Evolutionary conservation across 2,888 invertebrate genomes (phyloP), one percentile per base, ranked within the genome.

Genomic region (Stenurella melanura): DNA sequence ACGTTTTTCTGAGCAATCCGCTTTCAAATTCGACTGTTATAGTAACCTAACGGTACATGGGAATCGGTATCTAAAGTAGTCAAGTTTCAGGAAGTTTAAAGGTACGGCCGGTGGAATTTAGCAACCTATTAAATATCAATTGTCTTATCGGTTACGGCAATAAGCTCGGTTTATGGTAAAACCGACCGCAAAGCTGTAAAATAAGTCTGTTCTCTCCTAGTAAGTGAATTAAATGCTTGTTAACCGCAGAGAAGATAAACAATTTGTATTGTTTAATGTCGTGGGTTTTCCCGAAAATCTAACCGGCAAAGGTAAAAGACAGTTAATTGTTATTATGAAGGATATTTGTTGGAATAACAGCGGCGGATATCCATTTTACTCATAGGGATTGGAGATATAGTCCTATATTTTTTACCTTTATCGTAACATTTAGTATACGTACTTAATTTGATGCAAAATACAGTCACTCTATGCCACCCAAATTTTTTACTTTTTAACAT

Each of bases 251-350:
- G 26, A 60, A n/a, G 60, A 60, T 60, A 60, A 60, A 60, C 60
- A 60, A 60, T 60, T 60, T 60, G 15, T 60, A 11, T 60, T 30
- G 19, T 60, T 60, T n/a, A 60, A 26, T 10, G 21, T 60, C n/a
- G 60, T 7, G 60, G 60, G 60, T 60, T 60, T 60, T 60, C 60
- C 60, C 26, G 7, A 60, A 60, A 60, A 60, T 60, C 30, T 15
- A 21, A 9, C 58, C 15, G 30, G 30, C 9, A 21, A 15, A 19
- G 5, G 21, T 7, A 58, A 21, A 18, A 58, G 15, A 58, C 58
- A 42, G 15, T 42, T 42, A 34, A 34, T 34, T 34, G 7, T 34
- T 2, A 2, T 42, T 42, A 15, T 42, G 12, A 11, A 42, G 15
- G 42, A 42, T 1, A 11, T 42, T 42, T 1, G 38, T 42, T 42